Conservation (phyloP, 1,140 invertebrate genomes). For the Atta texana region DNA sequence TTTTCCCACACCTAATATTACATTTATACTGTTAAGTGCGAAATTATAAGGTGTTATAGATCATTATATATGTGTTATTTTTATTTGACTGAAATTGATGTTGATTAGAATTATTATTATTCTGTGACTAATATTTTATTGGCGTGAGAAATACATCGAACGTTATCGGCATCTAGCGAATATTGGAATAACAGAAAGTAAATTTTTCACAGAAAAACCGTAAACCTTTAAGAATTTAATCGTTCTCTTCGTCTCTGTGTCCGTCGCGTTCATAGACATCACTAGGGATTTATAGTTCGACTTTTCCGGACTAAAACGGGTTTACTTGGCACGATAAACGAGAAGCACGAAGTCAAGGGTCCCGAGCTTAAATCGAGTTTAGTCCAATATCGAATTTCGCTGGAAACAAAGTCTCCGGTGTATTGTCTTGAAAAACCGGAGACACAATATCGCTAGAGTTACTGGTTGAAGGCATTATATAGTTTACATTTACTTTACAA, state of each 20-base stretch:
- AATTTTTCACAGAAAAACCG: constrained; percentile 17
- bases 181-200: constrained; percentile 33
- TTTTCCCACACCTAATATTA: no score
- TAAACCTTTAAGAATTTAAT: constrained; percentile 41
- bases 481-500: constrained; percentile 62
- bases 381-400: constrained; percentile 72
- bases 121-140: constrained; percentile 28
- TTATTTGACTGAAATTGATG: no score
- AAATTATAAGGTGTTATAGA: no score
- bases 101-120: no score
- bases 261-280: constrained; percentile 29
- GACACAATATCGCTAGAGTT: constrained; percentile 62
- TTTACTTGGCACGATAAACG: constrained; percentile 64
- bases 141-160: background rate
- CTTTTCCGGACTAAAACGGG: constrained; percentile 56
- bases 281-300: constrained; percentile 26
- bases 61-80: no score
- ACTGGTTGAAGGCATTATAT: constrained; percentile 40
- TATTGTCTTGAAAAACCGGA: constrained; percentile 66
- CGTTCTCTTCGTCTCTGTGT: constrained; percentile 9
- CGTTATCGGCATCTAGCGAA: background rate
- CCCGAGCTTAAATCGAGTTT: constrained; percentile 75
- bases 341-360: constrained; percentile 63
- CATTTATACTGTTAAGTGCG: no score
- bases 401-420: constrained; percentile 65